Conservation (phyloP, 2,888 invertebrate genomes). For the Brachyopa scutellaris region DNA sequence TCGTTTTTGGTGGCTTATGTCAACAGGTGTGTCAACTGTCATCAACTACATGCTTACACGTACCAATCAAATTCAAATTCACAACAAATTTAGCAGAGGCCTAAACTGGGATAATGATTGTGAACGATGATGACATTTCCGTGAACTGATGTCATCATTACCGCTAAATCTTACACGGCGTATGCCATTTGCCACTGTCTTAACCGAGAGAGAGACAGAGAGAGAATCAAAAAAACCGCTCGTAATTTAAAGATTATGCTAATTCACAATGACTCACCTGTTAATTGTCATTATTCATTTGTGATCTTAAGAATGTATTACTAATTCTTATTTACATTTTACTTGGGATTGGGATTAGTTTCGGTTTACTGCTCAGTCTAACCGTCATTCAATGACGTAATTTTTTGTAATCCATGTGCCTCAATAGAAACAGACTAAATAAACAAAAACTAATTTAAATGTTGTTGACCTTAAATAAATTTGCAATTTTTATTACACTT, state of each 20-base stretch:
- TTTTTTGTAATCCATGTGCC: neutral
- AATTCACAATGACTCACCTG: conserved; percentile 14
- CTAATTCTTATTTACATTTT: no score
- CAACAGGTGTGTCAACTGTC: conserved; percentile 5
- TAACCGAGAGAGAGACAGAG: no score
- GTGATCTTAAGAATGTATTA: neutral
- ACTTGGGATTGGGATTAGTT: neutral
- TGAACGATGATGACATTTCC: conserved; percentile 44
- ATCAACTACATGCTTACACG: neutral
- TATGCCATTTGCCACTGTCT: no score
- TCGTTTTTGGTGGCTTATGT: neutral
- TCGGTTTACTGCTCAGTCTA: neutral
- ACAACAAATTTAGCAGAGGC: neutral
- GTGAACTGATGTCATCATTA: conserved; percentile 50
- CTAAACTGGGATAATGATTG: no score
- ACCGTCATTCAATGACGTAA: conserved; percentile 19
- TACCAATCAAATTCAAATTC: neutral
- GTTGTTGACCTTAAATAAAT: conserved; percentile 57
- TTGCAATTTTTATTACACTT: conserved; percentile 40
- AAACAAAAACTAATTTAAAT: conserved; percentile 31
- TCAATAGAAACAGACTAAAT: neutral
- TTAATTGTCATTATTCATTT: neutral
- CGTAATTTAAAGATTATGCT: conserved; percentile 45
- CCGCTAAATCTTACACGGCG: conserved; percentile 13
- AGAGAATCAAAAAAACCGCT: conserved; percentile 1